Conservation (phyloP, 2,888 invertebrate genomes). For the Drosophila algonquin region DNA sequence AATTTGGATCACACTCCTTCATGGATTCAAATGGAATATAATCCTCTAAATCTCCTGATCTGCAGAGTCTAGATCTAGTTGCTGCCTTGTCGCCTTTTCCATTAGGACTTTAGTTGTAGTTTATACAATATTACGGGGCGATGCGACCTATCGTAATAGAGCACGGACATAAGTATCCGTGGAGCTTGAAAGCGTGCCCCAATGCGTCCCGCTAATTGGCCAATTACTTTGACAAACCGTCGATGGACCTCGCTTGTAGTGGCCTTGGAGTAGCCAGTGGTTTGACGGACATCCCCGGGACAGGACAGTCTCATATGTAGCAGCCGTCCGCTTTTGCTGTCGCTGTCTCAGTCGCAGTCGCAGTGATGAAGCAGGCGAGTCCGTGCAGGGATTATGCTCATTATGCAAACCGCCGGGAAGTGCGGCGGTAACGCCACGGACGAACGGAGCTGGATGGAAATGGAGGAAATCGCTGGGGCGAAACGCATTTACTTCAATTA, state of each 20-base stretch:
- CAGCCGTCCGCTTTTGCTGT: too few species aligned
- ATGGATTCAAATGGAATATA: background rate
- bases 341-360: background rate
- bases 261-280: background rate
- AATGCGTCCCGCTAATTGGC: slow-evolving; percentile 19
- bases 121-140: slow-evolving; percentile 33
- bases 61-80: background rate
- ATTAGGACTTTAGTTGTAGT: slow-evolving; percentile 1
- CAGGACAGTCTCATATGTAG: background rate
- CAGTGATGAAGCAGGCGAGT: background rate
- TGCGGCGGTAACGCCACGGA: slow-evolving; percentile 17
- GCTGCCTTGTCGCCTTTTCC: background rate
- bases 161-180: slow-evolving; percentile 23
- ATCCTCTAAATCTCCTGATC: background rate
- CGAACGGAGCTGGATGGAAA: slow-evolving; percentile 16
- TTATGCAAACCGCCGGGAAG: slow-evolving; percentile 36
- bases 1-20: background rate
- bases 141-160: slow-evolving; percentile 35
- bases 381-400: slow-evolving; percentile 39
- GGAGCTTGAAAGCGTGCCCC: slow-evolving; percentile 34
- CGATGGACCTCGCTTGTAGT: slow-evolving; percentile 13
- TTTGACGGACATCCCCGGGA: background rate
- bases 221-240: slow-evolving; percentile 53
- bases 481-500: slow-evolving; percentile 69
- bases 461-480: slow-evolving; percentile 29